Evolutionary conservation across 2,797 vertebrate species (phyloP).

Genomic region (Sebastes baramenuke): DNA sequence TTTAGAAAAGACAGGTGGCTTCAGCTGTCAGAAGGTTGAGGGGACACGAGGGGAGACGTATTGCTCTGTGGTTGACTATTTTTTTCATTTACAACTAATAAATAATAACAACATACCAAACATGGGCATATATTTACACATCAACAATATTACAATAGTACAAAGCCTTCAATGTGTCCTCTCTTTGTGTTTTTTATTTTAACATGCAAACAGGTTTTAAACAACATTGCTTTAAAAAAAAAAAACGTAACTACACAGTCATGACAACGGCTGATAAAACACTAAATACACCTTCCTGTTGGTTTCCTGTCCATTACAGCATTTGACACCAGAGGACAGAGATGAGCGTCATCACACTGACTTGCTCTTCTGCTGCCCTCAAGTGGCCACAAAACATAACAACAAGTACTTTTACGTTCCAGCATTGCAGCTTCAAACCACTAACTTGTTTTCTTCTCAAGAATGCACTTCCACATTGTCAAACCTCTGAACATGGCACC

Average conservation of each 20-base stretch:
- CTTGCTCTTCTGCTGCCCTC: conserved; percentile 40
- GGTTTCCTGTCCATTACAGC: conserved; percentile 5
- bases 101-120: conserved; percentile 92
- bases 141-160: conserved; percentile 78
- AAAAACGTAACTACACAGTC: conserved; percentile 51
- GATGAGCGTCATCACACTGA: background rate
- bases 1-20: conserved; percentile 76
- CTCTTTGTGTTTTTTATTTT: conserved; percentile 79
- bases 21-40: conserved; percentile 54
- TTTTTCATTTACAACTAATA: conserved; percentile 86
- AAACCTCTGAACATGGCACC: conserved; percentile 54
- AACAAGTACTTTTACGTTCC: conserved; percentile 38
- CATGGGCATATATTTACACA: conserved; percentile 89
- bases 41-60: conserved; percentile 70
- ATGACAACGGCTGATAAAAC: conserved; percentile 53
- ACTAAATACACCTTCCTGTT: conserved; percentile 26
- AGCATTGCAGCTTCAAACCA: conserved; percentile 30
- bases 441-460: conserved; percentile 8
- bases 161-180: conserved; percentile 69
- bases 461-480: conserved; percentile 28
- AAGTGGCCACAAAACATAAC: conserved; percentile 44
- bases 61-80: conserved; percentile 71
- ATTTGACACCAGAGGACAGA: conserved; percentile 3
- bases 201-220: conserved; percentile 87
- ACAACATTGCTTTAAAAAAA: conserved; percentile 50